Percentiles rank a stretch among this genome's conserved stretches.
phyloP scores from a whole-genome alignment of 2,797 vertebrate genomes.

The Acridotheres tristis region DNA sequence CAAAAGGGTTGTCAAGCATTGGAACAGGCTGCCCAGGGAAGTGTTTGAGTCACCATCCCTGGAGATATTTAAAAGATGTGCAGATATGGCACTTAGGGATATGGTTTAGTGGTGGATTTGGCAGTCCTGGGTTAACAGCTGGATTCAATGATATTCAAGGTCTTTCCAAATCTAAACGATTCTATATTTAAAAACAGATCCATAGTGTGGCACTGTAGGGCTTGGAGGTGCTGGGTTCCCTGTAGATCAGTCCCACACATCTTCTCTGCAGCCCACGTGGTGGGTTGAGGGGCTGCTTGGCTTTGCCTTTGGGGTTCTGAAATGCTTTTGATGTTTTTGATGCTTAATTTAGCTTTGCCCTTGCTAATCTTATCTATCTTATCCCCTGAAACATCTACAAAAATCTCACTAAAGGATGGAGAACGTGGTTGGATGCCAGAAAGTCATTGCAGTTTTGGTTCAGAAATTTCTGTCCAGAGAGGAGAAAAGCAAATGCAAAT shows the following conservation, averaged over 20 bases:
- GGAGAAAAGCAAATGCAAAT: not conserved
- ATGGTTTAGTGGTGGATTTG: not conserved
- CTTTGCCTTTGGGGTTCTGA: not conserved
- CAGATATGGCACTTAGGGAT: not conserved
- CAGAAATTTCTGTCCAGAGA: not conserved
- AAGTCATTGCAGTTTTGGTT: not conserved
- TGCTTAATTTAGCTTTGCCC: not conserved
- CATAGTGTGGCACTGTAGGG: not conserved
- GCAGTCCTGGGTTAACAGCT: not conserved
- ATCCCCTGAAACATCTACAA: not conserved
- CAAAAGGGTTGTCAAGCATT: accelerated
- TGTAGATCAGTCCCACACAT: not conserved
- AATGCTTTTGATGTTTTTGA: not conserved
- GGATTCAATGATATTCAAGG: not conserved
- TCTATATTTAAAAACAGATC: not conserved
- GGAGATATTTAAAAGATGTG: not conserved
- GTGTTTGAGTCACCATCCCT: not conserved
- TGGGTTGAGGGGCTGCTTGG: not conserved
- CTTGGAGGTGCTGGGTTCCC: not conserved
- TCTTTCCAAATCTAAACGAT: not conserved
- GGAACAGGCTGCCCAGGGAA: not conserved
- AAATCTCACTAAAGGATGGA: not conserved
- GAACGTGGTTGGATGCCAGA: not conserved
- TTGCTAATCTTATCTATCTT: not conserved
- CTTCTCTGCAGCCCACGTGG: accelerated